Percentiles rank a stretch among this genome's conserved stretches.
These are phyloP conservation scores for Leucoma salicis DNA, from an alignment of 2,888 invertebrate species.

Conservation along the genomic window DNA sequence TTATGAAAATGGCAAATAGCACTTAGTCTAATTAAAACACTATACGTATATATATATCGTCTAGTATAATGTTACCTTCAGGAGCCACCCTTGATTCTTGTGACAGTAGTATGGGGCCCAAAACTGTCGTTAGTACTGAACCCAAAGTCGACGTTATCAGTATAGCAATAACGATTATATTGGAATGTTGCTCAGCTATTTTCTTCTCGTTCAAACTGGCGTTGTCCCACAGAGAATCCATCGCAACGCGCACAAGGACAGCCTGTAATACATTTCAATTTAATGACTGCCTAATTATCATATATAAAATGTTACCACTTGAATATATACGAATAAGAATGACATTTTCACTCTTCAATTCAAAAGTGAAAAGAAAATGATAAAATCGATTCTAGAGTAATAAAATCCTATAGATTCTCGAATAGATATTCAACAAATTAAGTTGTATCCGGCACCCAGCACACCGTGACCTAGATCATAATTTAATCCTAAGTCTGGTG, in stretches of 20 bases:
- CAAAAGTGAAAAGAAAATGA: too few species aligned
- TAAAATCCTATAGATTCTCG: too few species aligned
- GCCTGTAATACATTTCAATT: constrained; percentile 51
- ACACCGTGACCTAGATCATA: too few species aligned
- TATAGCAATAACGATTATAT: constrained; percentile 75
- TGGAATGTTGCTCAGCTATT: constrained; percentile 66
- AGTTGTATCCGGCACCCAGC: too few species aligned
- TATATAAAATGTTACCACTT: constrained; percentile 8
- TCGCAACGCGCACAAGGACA: constrained; percentile 69
- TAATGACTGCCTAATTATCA: constrained; percentile 25
- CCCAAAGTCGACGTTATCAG: constrained; percentile 67
- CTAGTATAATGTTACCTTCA: constrained; percentile 48
- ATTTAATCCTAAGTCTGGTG: too few species aligned
- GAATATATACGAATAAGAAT: not conserved
- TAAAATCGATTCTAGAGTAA: too few species aligned
- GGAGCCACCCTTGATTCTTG: constrained; percentile 63
- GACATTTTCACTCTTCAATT: too few species aligned
- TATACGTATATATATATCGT: constrained; percentile 7
- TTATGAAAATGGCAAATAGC: not conserved
- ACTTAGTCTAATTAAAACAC: constrained; percentile 13
- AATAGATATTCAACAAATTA: too few species aligned
- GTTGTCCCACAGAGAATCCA: constrained; percentile 65
- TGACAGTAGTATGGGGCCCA: constrained; percentile 68
- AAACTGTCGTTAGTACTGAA: constrained; percentile 59
- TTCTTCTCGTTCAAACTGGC: constrained; percentile 54